phyloP scores from a whole-genome alignment of 2,888 invertebrate genomes.

The Mesochorus sp. region DNA sequence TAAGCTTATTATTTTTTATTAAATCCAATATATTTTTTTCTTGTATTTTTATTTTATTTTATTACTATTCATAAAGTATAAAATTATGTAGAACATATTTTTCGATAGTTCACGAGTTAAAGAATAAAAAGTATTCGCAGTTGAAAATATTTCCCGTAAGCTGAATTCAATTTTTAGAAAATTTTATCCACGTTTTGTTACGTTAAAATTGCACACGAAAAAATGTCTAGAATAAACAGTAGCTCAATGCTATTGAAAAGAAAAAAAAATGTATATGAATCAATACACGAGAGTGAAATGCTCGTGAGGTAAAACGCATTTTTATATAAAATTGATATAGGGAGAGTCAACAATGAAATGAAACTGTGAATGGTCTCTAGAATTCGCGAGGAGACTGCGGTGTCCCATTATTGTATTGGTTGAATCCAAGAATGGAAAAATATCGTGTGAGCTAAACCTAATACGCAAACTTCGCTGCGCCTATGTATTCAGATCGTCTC shows the following conservation, averaged over 20 bases:
- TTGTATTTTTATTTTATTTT: no score
- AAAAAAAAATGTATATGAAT: background rate
- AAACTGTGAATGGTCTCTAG: constrained; percentile 38
- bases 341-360: background rate
- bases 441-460: constrained; percentile 9
- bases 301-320: background rate
- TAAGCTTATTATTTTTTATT: no score
- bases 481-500: background rate
- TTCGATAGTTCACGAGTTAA: no score
- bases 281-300: background rate
- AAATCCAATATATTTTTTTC: no score
- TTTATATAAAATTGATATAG: background rate
- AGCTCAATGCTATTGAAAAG: background rate
- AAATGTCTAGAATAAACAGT: background rate
- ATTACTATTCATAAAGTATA: no score
- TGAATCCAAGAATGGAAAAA: constrained; percentile 28
- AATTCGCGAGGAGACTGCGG: constrained; percentile 18
- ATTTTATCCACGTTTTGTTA: no score
- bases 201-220: no score
- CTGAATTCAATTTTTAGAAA: no score
- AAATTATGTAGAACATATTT: no score
- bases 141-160: no score
- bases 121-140: no score
- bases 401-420: constrained; percentile 13
- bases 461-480: background rate